phyloP scores from a whole-genome alignment of 2,888 invertebrate genomes.

The Eilema depressum region DNA sequence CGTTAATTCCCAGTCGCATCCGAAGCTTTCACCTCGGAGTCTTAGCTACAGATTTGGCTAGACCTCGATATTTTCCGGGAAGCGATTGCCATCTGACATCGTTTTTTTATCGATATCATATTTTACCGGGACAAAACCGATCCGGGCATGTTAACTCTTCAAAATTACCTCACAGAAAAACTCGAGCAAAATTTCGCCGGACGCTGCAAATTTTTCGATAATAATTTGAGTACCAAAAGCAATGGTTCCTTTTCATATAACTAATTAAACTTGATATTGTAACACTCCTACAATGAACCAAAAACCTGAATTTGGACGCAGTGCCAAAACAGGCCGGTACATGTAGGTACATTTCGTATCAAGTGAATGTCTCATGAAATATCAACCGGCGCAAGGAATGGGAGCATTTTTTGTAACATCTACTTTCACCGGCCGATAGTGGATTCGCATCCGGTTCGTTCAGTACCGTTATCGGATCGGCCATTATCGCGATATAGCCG shows the following conservation, averaged over 20 bases:
- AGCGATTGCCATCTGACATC: no score
- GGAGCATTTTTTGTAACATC: constrained; percentile 86
- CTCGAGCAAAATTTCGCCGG: neutral
- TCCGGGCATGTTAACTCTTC: no score
- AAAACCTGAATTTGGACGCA: constrained; percentile 41
- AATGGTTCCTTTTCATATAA: neutral
- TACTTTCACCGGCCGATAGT: constrained; percentile 85
- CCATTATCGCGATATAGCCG: constrained; percentile 68
- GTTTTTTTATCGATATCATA: no score
- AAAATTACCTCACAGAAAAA: neutral
- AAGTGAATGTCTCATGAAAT: constrained; percentile 85
- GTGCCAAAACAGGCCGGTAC: constrained; percentile 50
- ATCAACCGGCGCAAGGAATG: constrained; percentile 82
- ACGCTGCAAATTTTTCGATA: neutral
- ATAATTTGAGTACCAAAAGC: neutral
- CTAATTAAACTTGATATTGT: constrained; percentile 3
- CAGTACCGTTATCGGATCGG: constrained; percentile 76
- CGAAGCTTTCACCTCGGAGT: no score
- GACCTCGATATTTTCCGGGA: no score
- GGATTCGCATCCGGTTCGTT: constrained; percentile 81
- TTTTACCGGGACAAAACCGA: no score
- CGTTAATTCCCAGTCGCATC: no score
- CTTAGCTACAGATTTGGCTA: no score
- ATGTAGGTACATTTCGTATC: constrained; percentile 51
- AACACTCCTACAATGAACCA: constrained; percentile 14